phyloP scores from a whole-genome alignment of 2,888 invertebrate species.

The Hydropsyche betteni region DNA sequence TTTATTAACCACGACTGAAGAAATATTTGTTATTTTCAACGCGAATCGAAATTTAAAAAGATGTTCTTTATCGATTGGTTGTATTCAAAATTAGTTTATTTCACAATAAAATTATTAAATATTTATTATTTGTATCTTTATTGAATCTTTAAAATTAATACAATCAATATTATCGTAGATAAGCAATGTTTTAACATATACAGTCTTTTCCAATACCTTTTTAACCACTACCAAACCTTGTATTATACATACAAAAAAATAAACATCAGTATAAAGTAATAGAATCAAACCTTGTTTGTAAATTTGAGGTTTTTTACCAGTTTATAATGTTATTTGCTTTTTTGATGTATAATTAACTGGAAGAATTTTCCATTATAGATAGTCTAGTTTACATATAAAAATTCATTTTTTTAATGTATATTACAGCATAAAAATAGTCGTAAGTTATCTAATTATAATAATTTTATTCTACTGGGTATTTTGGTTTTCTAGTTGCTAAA shows the following conservation, averaged over 20 bases:
- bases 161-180: not conserved
- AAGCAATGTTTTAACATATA: not conserved
- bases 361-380: too few relatives aligned
- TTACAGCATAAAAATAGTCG: too few relatives aligned
- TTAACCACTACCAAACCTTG: slow-evolving; percentile 11
- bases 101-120: too few relatives aligned
- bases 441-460: too few relatives aligned
- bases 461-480: not conserved
- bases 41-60: too few relatives aligned
- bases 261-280: not conserved
- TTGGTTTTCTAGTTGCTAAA: slow-evolving; percentile 19
- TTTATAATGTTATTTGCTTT: not conserved
- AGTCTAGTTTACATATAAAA: too few relatives aligned
- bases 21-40: too few relatives aligned
- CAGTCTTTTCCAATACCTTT: slow-evolving; percentile 27
- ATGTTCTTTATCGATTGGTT: too few relatives aligned
- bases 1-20: too few relatives aligned
- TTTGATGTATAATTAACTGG: too few relatives aligned
- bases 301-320: not conserved
- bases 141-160: not conserved
- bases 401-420: too few relatives aligned
- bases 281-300: not conserved
- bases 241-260: not conserved
- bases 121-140: not conserved
- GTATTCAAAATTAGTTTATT: too few relatives aligned